Evolutionary conservation across 2,113 vertebrate genomes (phyloP), one percentile per base, ranked within the genome.

Genomic region (Rallus limicola): DNA sequence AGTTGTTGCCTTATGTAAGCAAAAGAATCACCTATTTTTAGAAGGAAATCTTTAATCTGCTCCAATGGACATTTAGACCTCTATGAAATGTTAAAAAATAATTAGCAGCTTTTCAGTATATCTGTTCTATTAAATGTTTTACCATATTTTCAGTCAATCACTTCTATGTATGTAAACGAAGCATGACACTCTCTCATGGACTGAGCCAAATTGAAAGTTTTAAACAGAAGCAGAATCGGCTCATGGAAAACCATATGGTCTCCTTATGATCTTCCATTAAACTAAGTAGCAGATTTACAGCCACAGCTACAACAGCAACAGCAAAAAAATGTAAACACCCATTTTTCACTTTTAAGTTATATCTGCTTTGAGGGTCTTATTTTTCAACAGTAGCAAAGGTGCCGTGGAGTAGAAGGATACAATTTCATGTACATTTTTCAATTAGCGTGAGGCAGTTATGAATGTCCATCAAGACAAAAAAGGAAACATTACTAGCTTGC

Each of bases 191-290:
- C 63, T 92, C 64, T 88, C n/a, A 60, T 65, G 72, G 92, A 81
- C 79, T 80, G 34, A 94, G 59, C 70, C 88, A 94, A 88, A 83
- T 93, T 93, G 68, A 88, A 90, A 88, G 59, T 93, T 90, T 88
- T 83, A 88, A 93, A 70, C 79, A 86, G 92, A 90, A 93, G 42
- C 63, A 91, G 72, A 96, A 92, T 69, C 71, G 31, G 68, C 83
- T 93, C 75, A 52, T 80, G 42, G 71, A 96, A 92, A 97, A 56
- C 64, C 90, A 92, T 92, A 90, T 84, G 79, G 68, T 88, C 31
- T 63, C 71, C 90, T 90, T 96, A 94, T 74, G 92, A 96, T 93
- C 85, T 92, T 83, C 69, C 65, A 78, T 94, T 94, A 94, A 92
- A 94, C 36, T 88, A 87, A 94, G 63, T 78, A 93, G 82, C 67